Percentiles rank a stretch among this genome's conserved stretches.
These are phyloP conservation scores for Hedya salicella DNA, from an alignment of 2,888 invertebrate genomes.

Conservation along the genomic window DNA sequence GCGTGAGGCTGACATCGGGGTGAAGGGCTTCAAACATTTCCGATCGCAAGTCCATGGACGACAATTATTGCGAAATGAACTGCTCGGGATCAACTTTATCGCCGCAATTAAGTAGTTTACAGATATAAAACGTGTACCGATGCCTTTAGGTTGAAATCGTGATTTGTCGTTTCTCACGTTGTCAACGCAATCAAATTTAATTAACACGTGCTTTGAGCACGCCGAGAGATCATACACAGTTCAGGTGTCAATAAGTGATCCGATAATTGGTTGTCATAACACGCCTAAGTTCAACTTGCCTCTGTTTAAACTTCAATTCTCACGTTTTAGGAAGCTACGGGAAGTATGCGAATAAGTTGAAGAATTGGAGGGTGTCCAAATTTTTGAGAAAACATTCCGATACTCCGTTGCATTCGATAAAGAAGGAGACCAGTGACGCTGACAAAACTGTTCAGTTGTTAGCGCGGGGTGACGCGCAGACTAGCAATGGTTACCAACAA, in stretches of 20 bases:
- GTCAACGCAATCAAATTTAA: constrained; percentile 29
- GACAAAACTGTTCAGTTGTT: constrained; percentile 70
- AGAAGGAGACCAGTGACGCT: constrained; percentile 70
- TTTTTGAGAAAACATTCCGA: constrained; percentile 87
- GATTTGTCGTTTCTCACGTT: constrained; percentile 13
- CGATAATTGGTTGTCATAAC: constrained; percentile 53
- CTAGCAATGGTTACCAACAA: constrained; percentile 86
- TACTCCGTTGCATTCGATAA: constrained; percentile 76
- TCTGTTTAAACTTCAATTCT: constrained; percentile 26
- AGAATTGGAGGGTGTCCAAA: constrained; percentile 89
- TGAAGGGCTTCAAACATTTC: constrained; percentile 36
- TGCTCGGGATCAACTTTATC: constrained; percentile 30
- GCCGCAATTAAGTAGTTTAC: constrained; percentile 3
- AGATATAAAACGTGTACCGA: constrained; percentile 5
- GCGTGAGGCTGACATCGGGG: constrained; percentile 33
- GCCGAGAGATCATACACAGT: constrained; percentile 47
- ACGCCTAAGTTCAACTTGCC: constrained; percentile 26
- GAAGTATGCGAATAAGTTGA: constrained; percentile 84
- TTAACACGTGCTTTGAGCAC: constrained; percentile 28
- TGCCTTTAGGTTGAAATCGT: constrained; percentile 1
- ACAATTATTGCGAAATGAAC: constrained; percentile 23
- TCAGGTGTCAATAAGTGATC: constrained; percentile 53
- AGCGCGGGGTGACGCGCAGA: constrained; percentile 69
- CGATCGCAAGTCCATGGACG: constrained; percentile 32
- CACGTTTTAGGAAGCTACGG: constrained; percentile 84